phyloP scores from a whole-genome alignment of 2,888 invertebrate genomes.

The Lamproptera curius region DNA sequence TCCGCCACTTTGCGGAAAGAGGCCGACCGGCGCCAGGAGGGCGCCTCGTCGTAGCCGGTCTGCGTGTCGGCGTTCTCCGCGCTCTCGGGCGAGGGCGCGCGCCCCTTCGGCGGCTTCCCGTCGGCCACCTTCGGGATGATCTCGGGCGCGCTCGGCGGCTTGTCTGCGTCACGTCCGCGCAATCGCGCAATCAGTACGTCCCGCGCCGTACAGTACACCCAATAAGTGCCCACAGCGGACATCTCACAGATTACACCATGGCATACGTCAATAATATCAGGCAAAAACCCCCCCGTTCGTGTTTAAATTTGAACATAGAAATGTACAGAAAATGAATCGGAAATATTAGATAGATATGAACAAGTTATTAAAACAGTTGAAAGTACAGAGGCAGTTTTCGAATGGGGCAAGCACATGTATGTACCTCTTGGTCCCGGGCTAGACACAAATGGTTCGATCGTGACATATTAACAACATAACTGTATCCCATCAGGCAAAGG shows the following conservation, averaged over 20 bases:
- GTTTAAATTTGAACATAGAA: no score
- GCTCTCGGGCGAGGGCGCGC: slow-evolving; percentile 56
- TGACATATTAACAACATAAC: not conserved
- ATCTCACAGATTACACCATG: no score
- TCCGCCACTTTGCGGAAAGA: slow-evolving; percentile 60
- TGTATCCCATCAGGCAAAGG: slow-evolving; percentile 9
- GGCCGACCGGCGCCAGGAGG: slow-evolving; percentile 65
- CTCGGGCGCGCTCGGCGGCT: slow-evolving; percentile 50
- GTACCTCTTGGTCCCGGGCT: not conserved
- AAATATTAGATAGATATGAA: no score
- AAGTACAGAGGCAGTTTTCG: no score
- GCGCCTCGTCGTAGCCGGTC: slow-evolving; percentile 48
- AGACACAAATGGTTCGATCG: no score
- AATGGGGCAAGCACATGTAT: not conserved
- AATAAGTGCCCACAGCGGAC: no score
- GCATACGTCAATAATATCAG: no score
- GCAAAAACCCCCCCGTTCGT: no score
- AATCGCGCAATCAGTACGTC: not conserved
- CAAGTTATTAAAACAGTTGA: no score
- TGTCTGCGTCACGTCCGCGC: slow-evolving; percentile 40
- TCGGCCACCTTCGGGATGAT: slow-evolving; percentile 63
- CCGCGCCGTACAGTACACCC: no score
- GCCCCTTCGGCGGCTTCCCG: slow-evolving; percentile 61
- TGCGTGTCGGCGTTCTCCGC: slow-evolving; percentile 37
- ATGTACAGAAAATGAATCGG: no score